Percentiles rank a stretch among this genome's conserved stretches.
Conservation (phyloP, 2,888 invertebrate genomes). For the Coronaproctus castanopsis region DNA sequence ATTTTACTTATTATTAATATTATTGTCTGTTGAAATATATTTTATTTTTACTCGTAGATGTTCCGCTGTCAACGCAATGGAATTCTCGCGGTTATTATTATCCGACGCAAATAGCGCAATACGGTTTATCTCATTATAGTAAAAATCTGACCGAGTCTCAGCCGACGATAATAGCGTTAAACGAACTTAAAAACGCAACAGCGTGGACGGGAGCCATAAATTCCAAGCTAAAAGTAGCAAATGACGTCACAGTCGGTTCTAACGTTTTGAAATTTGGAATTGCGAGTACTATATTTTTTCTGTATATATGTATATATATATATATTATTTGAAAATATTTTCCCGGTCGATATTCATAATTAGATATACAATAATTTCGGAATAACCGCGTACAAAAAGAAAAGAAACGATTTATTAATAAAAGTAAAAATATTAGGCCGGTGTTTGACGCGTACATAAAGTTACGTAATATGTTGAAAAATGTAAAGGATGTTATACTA, state of each 20-base stretch:
- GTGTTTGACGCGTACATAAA: too few relatives aligned
- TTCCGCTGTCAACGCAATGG: slow-evolving; percentile 95
- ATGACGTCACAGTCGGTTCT: slow-evolving; percentile 3
- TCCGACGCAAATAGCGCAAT: slow-evolving; percentile 96
- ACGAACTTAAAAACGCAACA: slow-evolving; percentile 48
- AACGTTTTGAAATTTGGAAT: slow-evolving; percentile 17
- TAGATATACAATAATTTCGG: too few relatives aligned
- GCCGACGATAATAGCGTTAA: slow-evolving; percentile 48
- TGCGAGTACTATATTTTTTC: slow-evolving; percentile 13
- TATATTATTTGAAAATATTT: too few relatives aligned
- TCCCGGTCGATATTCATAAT: too few relatives aligned
- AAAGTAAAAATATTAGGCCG: too few relatives aligned
- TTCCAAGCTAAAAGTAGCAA: slow-evolving; percentile 15
- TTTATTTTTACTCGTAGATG: too few relatives aligned
- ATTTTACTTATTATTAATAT: too few relatives aligned
- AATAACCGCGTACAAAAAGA: too few relatives aligned
- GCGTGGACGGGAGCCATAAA: slow-evolving; percentile 52
- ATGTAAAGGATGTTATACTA: too few relatives aligned
- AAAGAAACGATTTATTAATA: too few relatives aligned
- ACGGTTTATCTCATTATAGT: slow-evolving; percentile 90
- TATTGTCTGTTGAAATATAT: too few relatives aligned
- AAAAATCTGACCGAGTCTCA: slow-evolving; percentile 75
- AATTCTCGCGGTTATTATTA: slow-evolving; percentile 87
- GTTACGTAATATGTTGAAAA: too few relatives aligned
- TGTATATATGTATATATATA: background rate